Evolutionary conservation across 2,113 vertebrate genomes (phyloP).

Genomic region (Muntiacus reevesi): DNA sequence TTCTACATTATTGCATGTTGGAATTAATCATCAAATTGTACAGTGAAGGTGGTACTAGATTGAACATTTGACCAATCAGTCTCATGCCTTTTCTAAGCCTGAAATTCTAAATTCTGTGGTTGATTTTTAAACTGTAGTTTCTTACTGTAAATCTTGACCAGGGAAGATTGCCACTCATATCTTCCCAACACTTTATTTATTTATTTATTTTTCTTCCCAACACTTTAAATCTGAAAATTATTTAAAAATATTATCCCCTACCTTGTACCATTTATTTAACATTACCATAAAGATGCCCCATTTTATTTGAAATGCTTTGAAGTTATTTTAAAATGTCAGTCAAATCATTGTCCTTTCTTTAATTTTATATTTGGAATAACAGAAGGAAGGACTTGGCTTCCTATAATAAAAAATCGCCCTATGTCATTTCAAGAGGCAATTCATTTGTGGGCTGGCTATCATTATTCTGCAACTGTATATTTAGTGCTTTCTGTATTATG

Average conservation of each 20-base stretch:
- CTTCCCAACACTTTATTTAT: neutral
- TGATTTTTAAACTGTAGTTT: neutral
- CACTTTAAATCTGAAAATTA: neutral
- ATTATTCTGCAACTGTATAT: neutral
- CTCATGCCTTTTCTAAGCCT: neutral
- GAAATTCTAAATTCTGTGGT: neutral
- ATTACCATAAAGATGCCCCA: neutral
- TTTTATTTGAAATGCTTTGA: conserved; percentile 38
- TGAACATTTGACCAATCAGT: neutral
- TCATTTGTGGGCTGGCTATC: neutral
- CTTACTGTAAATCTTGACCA: neutral
- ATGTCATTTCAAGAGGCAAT: neutral
- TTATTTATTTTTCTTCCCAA: too few species aligned
- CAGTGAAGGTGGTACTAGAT: neutral
- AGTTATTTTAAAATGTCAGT: conserved; percentile 33
- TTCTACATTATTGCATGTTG: neutral
- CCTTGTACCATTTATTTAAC: conserved; percentile 15
- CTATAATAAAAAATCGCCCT: neutral
- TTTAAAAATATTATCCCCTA: neutral
- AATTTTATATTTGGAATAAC: conserved; percentile 39
- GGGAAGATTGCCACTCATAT: neutral
- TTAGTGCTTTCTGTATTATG: neutral
- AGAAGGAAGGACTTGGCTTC: conserved; percentile 9
- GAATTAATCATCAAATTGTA: neutral
- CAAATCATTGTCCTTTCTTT: conserved; percentile 35